Conservation (phyloP, 2,888 invertebrate genomes). For the Glyphotaelius pellucidus region DNA sequence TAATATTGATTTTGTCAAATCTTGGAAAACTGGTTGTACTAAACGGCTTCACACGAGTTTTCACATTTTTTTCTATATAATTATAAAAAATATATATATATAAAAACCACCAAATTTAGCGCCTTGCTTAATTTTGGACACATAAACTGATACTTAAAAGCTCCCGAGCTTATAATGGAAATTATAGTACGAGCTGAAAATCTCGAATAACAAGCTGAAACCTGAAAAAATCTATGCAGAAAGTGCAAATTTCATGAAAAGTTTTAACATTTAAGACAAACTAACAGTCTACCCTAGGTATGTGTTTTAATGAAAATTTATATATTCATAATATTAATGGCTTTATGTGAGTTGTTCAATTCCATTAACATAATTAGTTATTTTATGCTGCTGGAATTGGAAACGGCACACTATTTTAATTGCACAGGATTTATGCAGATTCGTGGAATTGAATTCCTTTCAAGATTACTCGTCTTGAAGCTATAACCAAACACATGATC, state of each 20-base stretch:
- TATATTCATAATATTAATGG: too few relatives aligned
- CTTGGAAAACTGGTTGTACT: neutral
- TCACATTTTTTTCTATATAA: neutral
- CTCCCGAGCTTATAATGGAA: neutral
- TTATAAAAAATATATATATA: neutral
- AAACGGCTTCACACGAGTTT: neutral
- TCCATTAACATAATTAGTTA: neutral
- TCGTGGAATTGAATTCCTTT: neutral
- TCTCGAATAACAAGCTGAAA: too few relatives aligned
- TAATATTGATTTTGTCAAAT: too few relatives aligned
- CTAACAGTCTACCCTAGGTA: neutral
- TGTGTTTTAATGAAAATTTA: neutral
- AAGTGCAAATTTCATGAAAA: neutral
- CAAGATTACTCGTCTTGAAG: neutral
- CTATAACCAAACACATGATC: neutral
- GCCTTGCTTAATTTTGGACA: neutral
- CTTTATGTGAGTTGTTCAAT: neutral
- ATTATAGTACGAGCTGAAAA: neutral
- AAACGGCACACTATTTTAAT: neutral
- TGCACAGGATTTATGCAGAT: neutral
- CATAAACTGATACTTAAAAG: neutral
- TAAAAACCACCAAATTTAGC: neutral
- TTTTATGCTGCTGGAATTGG: neutral
- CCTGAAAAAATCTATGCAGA: neutral
- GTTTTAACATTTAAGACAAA: too few relatives aligned